Evolutionary conservation across 2,797 vertebrate species (phyloP).

Genomic region (Hypotaenidia philippensis): DNA sequence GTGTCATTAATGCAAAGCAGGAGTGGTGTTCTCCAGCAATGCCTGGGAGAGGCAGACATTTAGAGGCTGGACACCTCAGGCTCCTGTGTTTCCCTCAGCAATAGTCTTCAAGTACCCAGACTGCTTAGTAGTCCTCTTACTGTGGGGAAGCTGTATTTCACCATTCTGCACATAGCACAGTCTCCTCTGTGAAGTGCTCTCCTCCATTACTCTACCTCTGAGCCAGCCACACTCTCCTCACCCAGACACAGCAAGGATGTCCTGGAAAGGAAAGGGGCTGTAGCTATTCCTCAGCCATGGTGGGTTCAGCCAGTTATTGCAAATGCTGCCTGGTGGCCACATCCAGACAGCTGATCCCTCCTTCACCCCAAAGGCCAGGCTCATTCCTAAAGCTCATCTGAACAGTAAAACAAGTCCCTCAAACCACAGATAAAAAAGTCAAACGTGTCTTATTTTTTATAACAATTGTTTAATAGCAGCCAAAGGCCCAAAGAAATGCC

Average conservation of each 20-base stretch:
- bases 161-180: fast-evolving
- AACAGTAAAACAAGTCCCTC: neutral
- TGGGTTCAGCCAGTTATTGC: neutral
- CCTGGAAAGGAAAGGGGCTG: neutral
- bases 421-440: neutral
- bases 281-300: fast-evolving
- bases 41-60: neutral
- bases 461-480: neutral
- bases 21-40: neutral
- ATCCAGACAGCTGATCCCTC: neutral
- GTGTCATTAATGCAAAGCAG: neutral
- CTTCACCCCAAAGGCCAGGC: neutral
- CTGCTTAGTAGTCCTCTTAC: neutral
- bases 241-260: neutral
- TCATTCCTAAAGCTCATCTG: neutral
- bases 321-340: neutral
- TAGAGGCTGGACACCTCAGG: neutral
- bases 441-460: neutral
- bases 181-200: neutral
- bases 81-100: neutral
- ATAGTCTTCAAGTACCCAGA: neutral
- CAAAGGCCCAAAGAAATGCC: neutral
- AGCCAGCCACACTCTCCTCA: neutral
- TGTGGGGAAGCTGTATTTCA: neutral
- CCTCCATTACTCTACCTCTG: fast-evolving